These are phyloP conservation scores for Guaruba guarouba DNA, from an alignment of 2,113 vertebrate genomes.

Conservation along the genomic window DNA sequence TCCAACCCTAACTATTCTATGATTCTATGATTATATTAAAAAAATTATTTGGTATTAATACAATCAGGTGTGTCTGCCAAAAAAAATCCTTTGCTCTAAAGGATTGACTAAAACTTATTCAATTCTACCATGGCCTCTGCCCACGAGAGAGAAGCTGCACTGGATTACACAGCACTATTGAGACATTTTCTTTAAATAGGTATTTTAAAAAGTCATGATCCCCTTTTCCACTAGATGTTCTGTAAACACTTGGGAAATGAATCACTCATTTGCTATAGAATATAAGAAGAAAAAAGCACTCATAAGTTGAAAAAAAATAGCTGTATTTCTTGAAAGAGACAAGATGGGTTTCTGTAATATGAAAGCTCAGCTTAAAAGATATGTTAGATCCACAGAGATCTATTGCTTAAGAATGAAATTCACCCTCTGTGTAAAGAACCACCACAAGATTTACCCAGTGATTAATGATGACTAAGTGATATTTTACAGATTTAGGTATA, in stretches of 20 bases:
- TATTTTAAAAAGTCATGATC: conserved; percentile 57
- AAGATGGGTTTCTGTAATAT: neutral
- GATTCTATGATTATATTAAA: neutral
- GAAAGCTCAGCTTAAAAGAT: neutral
- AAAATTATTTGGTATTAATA: conserved; percentile 26
- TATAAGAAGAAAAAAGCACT: neutral
- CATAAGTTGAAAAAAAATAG: neutral
- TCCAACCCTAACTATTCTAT: too few species aligned
- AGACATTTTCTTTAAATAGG: conserved; percentile 51
- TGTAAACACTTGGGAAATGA: conserved; percentile 61
- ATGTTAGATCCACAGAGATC: neutral
- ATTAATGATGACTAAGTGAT: neutral
- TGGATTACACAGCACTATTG: conserved; percentile 37
- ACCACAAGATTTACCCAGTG: neutral
- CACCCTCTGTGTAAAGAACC: neutral
- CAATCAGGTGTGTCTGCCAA: neutral
- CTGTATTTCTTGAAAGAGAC: neutral
- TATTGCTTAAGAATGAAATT: neutral
- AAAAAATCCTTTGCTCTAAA: neutral
- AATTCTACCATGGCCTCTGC: neutral
- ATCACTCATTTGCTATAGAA: neutral
- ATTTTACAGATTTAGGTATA: neutral
- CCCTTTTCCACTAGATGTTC: conserved; percentile 28
- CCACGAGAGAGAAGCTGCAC: neutral
- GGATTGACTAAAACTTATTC: conserved; percentile 7